phyloP scores from a whole-genome alignment of 2,888 invertebrate species.

The Nymphalis urticae region DNA sequence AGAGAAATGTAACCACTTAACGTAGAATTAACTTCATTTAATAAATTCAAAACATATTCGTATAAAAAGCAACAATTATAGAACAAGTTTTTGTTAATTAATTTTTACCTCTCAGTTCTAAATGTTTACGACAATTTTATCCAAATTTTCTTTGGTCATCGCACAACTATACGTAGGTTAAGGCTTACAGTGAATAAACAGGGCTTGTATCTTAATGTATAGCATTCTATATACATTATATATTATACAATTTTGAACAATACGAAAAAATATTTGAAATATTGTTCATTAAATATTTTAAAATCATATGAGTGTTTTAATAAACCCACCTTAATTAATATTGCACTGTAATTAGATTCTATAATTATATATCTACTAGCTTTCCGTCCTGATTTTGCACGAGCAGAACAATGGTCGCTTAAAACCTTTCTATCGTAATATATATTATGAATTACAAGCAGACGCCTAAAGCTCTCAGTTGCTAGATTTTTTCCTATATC shows the following conservation, averaged over 20 bases:
- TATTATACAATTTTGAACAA: conserved; percentile 77
- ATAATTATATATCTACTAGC: no score
- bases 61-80: no score
- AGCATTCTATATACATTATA: conserved; percentile 72
- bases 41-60: no score
- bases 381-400: no score
- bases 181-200: conserved; percentile 78
- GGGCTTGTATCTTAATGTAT: conserved; percentile 77
- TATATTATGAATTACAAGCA: no score
- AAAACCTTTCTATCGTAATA: no score
- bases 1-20: background rate
- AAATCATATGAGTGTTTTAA: conserved; percentile 56
- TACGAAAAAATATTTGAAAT: conserved; percentile 74
- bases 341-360: background rate
- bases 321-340: conserved; percentile 27
- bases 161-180: conserved; percentile 48
- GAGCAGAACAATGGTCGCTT: background rate
- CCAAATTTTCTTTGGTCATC: conserved; percentile 12
- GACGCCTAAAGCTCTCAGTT: no score
- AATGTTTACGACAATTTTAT: background rate
- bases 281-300: conserved; percentile 80
- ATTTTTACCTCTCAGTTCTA: no score
- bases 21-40: background rate
- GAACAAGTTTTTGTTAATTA: no score
- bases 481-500: no score